Conservation (phyloP, 2,888 invertebrate species). For the Athalia rosae region DNA sequence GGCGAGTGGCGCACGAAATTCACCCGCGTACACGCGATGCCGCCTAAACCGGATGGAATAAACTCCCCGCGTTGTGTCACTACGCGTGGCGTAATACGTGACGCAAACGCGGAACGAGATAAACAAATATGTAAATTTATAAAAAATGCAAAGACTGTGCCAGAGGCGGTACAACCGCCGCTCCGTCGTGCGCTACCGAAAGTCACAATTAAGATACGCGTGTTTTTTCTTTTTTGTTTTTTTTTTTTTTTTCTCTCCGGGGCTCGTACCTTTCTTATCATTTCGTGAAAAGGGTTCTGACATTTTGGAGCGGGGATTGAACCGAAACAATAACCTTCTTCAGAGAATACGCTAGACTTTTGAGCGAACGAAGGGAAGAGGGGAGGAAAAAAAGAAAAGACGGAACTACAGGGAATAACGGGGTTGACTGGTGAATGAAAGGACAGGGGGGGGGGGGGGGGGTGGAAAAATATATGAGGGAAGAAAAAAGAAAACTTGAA, state of each 20-base stretch:
- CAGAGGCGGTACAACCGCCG: too few relatives aligned
- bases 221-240: neutral
- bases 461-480: neutral
- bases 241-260: neutral
- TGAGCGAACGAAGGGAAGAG: neutral
- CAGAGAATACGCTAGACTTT: neutral
- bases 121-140: too few relatives aligned
- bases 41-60: neutral
- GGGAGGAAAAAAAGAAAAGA: neutral
- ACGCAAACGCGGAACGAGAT: too few relatives aligned
- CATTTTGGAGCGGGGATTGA: neutral
- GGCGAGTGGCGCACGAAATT: neutral
- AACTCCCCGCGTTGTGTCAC: neutral
- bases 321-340: neutral
- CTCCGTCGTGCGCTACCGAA: too few relatives aligned
- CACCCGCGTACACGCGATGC: neutral
- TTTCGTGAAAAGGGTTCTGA: neutral
- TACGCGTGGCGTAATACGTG: too few relatives aligned
- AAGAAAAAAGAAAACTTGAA: neutral
- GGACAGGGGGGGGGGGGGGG: neutral
- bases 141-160: too few relatives aligned
- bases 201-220: too few relatives aligned
- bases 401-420: neutral
- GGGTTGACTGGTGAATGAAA: neutral
- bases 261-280: too few relatives aligned